These are phyloP conservation scores for Mizuhopecten yessoensis DNA, from an alignment of 1,140 invertebrate genomes.

Conservation along the genomic window DNA sequence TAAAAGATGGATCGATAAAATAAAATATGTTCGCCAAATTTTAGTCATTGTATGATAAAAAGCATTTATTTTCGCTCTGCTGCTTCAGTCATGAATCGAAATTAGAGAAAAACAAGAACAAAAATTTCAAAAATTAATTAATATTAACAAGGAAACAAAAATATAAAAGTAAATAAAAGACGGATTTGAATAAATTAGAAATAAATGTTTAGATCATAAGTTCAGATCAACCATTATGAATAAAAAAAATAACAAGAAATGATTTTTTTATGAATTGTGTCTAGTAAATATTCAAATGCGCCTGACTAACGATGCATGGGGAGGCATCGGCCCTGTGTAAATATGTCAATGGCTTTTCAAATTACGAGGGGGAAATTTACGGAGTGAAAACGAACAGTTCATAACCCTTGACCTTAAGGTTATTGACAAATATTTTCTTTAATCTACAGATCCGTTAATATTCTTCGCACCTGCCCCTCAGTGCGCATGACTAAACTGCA, in stretches of 20 bases:
- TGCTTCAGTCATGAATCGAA: background rate
- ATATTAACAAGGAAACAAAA: background rate
- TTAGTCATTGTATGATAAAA: background rate
- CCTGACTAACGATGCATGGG: background rate
- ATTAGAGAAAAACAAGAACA: background rate
- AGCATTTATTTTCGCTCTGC: background rate
- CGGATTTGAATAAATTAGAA: background rate
- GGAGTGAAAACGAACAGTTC: conserved; percentile 11
- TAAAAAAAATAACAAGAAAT: background rate
- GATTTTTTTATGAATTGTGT: background rate
- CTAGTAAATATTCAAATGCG: background rate
- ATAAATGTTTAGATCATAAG: background rate
- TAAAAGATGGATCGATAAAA: conserved; percentile 7
- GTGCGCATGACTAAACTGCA: conserved; percentile 15
- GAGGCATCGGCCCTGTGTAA: background rate
- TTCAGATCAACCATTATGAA: background rate
- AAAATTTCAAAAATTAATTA: background rate
- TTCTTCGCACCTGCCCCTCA: conserved; percentile 11
- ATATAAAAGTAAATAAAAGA: background rate
- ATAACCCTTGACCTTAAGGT: background rate
- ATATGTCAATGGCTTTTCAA: conserved; percentile 1
- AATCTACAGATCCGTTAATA: conserved; percentile 27
- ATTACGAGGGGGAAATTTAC: background rate
- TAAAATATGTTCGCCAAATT: conserved; percentile 20
- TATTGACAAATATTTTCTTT: conserved; percentile 40